Evolutionary conservation across 2,888 invertebrate species (phyloP).

Genomic region (Spilarctia lutea): DNA sequence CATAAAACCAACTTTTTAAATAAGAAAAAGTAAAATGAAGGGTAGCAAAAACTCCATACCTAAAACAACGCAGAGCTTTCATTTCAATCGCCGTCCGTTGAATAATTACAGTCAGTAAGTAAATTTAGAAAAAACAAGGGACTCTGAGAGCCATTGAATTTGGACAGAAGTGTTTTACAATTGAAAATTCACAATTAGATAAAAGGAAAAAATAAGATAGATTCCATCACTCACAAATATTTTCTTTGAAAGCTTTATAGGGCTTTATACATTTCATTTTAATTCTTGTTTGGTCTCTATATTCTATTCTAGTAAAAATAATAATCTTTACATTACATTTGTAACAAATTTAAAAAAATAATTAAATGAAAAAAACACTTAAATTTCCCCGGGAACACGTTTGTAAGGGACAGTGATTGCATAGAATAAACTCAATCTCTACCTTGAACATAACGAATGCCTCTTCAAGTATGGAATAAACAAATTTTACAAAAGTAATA

Average conservation of each 20-base stretch:
- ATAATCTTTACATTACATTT: neutral
- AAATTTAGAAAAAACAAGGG: slow-evolving; percentile 3
- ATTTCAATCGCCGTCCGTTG: neutral
- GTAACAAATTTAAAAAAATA: neutral
- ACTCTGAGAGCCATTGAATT: neutral
- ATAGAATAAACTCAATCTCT: no score
- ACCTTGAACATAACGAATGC: no score
- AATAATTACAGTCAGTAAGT: neutral
- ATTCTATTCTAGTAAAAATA: neutral
- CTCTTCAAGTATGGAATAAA: no score
- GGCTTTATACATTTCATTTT: neutral
- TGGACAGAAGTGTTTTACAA: neutral
- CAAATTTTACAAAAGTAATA: no score
- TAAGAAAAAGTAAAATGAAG: neutral
- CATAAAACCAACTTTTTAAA: neutral
- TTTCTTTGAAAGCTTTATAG: slow-evolving; percentile 15
- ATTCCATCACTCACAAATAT: neutral
- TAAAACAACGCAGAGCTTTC: neutral
- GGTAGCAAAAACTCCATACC: neutral
- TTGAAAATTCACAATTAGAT: slow-evolving; percentile 13
- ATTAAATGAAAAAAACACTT: neutral
- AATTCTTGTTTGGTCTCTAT: neutral
- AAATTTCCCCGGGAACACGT: neutral
- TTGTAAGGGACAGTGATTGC: neutral
- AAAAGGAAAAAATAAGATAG: slow-evolving; percentile 18